Evolutionary conservation across 2,797 vertebrate species (phyloP).

Genomic region (Melopsittacus undulatus): DNA sequence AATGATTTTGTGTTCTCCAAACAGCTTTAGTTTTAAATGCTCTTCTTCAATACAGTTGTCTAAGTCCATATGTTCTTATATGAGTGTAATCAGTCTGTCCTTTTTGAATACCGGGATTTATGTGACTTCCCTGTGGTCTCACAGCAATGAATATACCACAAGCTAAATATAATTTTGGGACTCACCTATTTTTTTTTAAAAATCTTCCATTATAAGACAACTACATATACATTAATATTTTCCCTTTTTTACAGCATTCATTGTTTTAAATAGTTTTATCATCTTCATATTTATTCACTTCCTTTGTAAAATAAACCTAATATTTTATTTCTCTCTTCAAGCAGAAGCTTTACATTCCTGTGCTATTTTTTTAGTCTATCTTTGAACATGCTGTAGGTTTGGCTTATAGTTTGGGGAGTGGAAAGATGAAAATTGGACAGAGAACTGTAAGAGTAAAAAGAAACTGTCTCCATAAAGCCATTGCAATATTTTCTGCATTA

Average conservation of each 20-base stretch:
- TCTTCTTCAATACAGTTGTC: neutral
- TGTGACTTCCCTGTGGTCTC: neutral
- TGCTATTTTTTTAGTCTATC: neutral
- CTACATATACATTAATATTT: neutral
- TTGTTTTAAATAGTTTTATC: neutral
- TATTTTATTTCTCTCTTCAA: neutral
- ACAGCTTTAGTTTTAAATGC: neutral
- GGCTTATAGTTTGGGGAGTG: neutral
- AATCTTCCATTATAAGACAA: neutral
- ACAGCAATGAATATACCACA: neutral
- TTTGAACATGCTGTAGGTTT: neutral
- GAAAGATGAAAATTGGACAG: neutral
- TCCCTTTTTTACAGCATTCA: neutral
- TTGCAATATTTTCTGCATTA: slow-evolving; percentile 1
- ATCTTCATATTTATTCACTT: neutral
- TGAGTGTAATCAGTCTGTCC: neutral
- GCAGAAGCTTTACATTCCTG: neutral
- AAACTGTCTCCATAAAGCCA: neutral
- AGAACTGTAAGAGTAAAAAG: neutral
- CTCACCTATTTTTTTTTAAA: neutral
- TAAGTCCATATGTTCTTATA: neutral
- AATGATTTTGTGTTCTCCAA: neutral
- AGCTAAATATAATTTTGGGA: neutral
- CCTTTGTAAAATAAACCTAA: neutral
- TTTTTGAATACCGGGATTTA: neutral